phyloP scores from a whole-genome alignment of 2,113 vertebrate species.

The Cinclus mexicanus region DNA sequence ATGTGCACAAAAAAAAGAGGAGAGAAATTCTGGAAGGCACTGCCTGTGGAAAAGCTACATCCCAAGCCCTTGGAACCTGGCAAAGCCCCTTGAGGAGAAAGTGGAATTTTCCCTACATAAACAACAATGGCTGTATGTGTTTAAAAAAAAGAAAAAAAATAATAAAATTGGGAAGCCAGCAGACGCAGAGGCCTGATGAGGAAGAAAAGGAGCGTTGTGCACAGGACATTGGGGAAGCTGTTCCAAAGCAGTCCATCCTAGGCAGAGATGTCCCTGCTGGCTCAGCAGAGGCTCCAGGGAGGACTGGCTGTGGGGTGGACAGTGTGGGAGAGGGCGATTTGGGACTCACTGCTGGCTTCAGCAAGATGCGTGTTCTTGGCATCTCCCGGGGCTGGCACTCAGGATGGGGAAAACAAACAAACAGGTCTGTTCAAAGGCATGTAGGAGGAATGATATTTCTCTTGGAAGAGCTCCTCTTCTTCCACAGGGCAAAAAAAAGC shows the following conservation, averaged over 20 bases:
- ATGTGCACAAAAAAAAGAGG: not conserved
- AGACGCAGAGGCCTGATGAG: not conserved
- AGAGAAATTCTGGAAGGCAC: not conserved
- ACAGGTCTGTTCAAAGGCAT: conserved; percentile 43
- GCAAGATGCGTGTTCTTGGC: not conserved
- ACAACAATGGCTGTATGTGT: conserved; percentile 7
- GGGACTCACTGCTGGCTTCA: not conserved
- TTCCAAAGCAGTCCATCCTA: conserved; percentile 1
- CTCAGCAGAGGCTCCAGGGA: not conserved
- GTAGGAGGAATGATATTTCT: conserved; percentile 43
- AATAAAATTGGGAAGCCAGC: not conserved
- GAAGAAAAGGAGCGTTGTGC: conserved; percentile 14
- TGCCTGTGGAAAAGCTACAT: not conserved
- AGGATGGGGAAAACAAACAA: not conserved
- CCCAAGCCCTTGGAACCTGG: not conserved
- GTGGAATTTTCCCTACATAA: conserved; percentile 21
- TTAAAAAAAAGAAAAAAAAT: not conserved
- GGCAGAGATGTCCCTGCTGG: not conserved
- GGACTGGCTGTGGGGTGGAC: not conserved
- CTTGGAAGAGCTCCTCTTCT: conserved; percentile 36
- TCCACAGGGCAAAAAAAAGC: not conserved
- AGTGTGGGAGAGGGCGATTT: not conserved
- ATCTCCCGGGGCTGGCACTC: not conserved
- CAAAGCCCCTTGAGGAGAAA: conserved; percentile 13
- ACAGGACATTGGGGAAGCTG: not conserved